Evolutionary conservation across 2,888 invertebrate species (phyloP).

Genomic region (Lochmaea capreae): DNA sequence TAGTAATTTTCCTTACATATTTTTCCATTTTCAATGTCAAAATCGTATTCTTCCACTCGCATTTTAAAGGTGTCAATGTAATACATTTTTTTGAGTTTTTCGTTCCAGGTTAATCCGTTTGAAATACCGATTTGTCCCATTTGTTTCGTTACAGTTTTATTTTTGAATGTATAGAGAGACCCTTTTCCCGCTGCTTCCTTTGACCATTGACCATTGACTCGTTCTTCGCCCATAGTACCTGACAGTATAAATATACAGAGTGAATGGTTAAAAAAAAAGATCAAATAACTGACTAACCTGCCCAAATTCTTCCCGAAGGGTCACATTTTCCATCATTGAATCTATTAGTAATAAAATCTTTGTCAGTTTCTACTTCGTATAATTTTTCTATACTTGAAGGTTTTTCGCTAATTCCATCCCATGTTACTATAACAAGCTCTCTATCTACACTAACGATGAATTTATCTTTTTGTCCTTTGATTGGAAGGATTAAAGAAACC

Average conservation of each 20-base stretch:
- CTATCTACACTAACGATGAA: slow-evolving; percentile 75
- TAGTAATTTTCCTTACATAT: slow-evolving; percentile 56
- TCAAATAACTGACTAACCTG: slow-evolving; percentile 48
- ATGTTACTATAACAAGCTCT: slow-evolving; percentile 71
- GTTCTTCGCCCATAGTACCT: slow-evolving; percentile 55
- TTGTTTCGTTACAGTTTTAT: slow-evolving; percentile 50
- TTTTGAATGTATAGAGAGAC: slow-evolving; percentile 49
- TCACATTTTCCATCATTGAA: slow-evolving; percentile 88
- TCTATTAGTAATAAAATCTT: slow-evolving; percentile 67
- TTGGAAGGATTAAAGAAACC: slow-evolving; percentile 39
- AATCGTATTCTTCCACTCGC: slow-evolving; percentile 76
- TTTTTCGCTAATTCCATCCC: slow-evolving; percentile 72
- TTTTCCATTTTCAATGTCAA: slow-evolving; percentile 68
- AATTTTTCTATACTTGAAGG: slow-evolving; percentile 67
- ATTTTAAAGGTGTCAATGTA: slow-evolving; percentile 78
- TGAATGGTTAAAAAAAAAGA: neutral
- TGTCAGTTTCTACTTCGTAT: slow-evolving; percentile 71
- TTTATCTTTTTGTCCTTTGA: slow-evolving; percentile 71
- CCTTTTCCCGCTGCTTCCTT: slow-evolving; percentile 64
- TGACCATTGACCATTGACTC: slow-evolving; percentile 22
- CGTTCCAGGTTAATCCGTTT: slow-evolving; percentile 82
- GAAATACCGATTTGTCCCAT: slow-evolving; percentile 53
- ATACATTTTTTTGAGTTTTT: slow-evolving; percentile 76
- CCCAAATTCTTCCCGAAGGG: slow-evolving; percentile 77
- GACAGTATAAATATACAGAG: slow-evolving; percentile 5